These are phyloP conservation scores for Bombus balteatus DNA, from an alignment of 1,140 invertebrate species.

Conservation along the genomic window DNA sequence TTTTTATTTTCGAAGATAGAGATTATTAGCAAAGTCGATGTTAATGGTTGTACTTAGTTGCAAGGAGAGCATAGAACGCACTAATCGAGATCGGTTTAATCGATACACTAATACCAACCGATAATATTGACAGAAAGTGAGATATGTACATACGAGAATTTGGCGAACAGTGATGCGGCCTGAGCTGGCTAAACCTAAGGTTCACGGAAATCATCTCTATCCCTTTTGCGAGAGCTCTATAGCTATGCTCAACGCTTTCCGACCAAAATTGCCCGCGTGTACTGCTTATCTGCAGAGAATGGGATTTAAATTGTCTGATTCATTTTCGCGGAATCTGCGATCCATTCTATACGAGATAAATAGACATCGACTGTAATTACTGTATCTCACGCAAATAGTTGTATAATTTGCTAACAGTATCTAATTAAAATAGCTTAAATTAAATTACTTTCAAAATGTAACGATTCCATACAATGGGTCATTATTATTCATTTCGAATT, in stretches of 20 bases:
- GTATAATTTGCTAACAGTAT: not conserved
- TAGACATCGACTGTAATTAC: no score
- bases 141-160: slow-evolving; percentile 12
- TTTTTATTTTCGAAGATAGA: not conserved
- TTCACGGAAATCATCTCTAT: slow-evolving; percentile 8
- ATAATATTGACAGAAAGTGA: not conserved
- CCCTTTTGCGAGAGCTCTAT: not conserved
- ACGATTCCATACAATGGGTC: no score
- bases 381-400: no score
- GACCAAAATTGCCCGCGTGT: slow-evolving; percentile 4
- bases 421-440: not conserved
- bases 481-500: not conserved
- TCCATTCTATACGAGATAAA: no score
- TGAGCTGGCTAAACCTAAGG: slow-evolving; percentile 17
- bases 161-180: not conserved
- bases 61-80: not conserved
- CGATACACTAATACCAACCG: not conserved
- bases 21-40: not conserved
- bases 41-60: not conserved
- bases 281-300: not conserved
- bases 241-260: not conserved
- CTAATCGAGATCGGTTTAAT: not conserved
- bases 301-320: not conserved
- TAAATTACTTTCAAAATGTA: not conserved
- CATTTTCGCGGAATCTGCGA: not conserved